Base-by-base conservation (phyloP, 2,797 vertebrate species). In the Hoplostethus atlanticus region DNA sequence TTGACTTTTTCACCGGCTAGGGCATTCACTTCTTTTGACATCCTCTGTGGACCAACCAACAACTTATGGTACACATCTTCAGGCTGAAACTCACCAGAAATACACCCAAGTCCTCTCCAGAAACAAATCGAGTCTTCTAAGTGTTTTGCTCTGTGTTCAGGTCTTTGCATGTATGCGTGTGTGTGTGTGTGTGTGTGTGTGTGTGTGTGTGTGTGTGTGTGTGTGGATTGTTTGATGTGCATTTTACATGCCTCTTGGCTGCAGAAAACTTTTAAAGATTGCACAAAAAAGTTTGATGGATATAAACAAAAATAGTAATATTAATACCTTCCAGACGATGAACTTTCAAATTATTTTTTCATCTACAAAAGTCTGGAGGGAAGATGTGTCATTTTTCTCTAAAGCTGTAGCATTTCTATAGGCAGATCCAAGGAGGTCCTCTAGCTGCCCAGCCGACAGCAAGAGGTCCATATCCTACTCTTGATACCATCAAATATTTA, bases 31-130 rank as follows among this genome's bases (percentile, higher is more conserved):
- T 73, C 81, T 80, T 69, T 87, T 81, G 58, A 74, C 77, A 79
- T 79, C 71, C 81, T 85, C 73, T 71, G 59, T 55, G 54, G 85
- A 79, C 80, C 66, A 85, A 73, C 73, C 76, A 72, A 69, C 64
- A 81, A 62, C 73, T 76, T 84, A 79, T 88, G 72, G 79, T 59
- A 83, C 55, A 87, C 77, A 78, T 87, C 81, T 84, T 71, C 54
- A 80, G 78, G 84, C 84, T 86, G 62, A 86, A 65, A 61, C 67
- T 84, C 63, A 65, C 59, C 52, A 84, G 50, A 76, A 84, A 85
- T 71, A 83, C 77, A 77, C 78, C 75, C 38, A 50, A 84, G 68
- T 70, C 59, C 56, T 47, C 63, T 76, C 50, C 76, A 66, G 55
- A 83, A 84, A 77, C 50, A 77, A 76, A 74, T 64, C 54, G 31